These are phyloP conservation scores for Spisula solida DNA, from an alignment of 2,888 invertebrate genomes.

Conservation along the genomic window DNA sequence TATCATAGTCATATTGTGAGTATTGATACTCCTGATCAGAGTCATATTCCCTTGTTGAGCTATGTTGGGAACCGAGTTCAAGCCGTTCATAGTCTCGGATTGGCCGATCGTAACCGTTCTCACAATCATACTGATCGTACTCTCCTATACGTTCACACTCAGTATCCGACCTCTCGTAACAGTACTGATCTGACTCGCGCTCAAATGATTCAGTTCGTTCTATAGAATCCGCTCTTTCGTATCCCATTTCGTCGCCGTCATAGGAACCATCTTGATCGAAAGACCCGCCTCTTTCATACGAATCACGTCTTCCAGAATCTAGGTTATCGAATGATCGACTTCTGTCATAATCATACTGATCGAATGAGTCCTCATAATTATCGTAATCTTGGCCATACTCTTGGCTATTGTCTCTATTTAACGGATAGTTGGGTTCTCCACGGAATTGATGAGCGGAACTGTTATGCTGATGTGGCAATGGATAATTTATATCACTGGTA, in stretches of 20 bases:
- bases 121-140: slow-evolving; percentile 50
- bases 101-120: slow-evolving; percentile 58
- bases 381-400: slow-evolving; percentile 72
- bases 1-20: slow-evolving; percentile 67
- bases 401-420: slow-evolving; percentile 89
- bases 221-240: slow-evolving; percentile 60
- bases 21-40: slow-evolving; percentile 65
- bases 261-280: slow-evolving; percentile 69
- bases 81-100: slow-evolving; percentile 61
- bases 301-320: slow-evolving; percentile 57
- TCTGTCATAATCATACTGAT: slow-evolving; percentile 70
- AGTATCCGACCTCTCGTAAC: slow-evolving; percentile 49
- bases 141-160: slow-evolving; percentile 59
- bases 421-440: slow-evolving; percentile 80
- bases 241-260: slow-evolving; percentile 87
- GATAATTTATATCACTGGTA: slow-evolving; percentile 98
- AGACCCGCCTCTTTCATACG: slow-evolving; percentile 68
- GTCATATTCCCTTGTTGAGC: slow-evolving; percentile 68
- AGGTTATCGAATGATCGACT: slow-evolving; percentile 55
- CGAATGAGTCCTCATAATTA: slow-evolving; percentile 72
- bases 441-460: slow-evolving; percentile 94
- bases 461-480: slow-evolving; percentile 92
- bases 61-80: slow-evolving; percentile 65
- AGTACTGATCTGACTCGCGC: slow-evolving; percentile 63
- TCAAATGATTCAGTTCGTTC: slow-evolving; percentile 71